Evolutionary conservation across 2,888 invertebrate genomes (phyloP).

Genomic region (Tinea pellionella): DNA sequence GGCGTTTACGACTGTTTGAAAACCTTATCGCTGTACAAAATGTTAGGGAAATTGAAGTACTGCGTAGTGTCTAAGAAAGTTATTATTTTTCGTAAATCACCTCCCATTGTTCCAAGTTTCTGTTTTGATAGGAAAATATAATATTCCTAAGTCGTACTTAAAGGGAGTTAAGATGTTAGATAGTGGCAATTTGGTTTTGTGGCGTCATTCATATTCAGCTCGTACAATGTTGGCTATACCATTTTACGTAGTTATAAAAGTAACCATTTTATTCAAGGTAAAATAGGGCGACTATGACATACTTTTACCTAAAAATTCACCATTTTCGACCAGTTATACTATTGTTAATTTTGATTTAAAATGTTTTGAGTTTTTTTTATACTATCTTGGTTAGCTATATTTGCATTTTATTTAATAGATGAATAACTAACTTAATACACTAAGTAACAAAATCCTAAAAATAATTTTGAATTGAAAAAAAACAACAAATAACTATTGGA

Average conservation of each 20-base stretch:
- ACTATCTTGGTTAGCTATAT: no score
- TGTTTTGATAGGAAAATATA: neutral
- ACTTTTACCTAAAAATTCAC: no score
- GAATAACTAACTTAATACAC: no score
- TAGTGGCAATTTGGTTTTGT: neutral
- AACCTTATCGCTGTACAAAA: neutral
- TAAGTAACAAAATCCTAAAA: no score
- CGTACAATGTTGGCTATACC: neutral
- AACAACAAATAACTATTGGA: no score
- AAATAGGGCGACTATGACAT: neutral
- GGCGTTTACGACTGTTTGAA: neutral
- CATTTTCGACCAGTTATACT: no score
- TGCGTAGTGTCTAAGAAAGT: neutral
- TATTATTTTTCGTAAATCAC: neutral
- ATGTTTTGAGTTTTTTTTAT: no score
- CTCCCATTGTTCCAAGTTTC: neutral
- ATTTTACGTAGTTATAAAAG: neutral
- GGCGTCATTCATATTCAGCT: neutral
- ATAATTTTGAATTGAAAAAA: no score
- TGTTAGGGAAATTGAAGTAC: neutral
- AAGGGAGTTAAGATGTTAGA: neutral
- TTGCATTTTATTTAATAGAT: no score
- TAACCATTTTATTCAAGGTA: neutral
- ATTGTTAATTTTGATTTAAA: no score
- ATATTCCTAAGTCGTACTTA: neutral